phyloP scores from a whole-genome alignment of 2,797 vertebrate species.

The Gymnothorax javanicus region DNA sequence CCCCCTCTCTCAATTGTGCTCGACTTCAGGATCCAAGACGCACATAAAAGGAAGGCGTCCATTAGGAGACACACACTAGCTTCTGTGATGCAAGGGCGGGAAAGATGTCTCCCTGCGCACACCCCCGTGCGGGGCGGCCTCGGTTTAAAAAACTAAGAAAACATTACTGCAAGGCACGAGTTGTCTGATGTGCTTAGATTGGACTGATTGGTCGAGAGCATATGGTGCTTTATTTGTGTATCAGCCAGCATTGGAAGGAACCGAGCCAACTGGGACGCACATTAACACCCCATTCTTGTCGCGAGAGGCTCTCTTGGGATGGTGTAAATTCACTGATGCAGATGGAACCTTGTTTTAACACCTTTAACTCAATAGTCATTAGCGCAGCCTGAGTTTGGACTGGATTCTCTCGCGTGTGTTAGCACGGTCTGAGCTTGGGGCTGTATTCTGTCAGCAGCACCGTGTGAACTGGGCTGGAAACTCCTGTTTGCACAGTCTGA shows the following conservation, averaged over 20 bases:
- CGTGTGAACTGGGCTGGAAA: not conserved
- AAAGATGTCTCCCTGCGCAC: not conserved
- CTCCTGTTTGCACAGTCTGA: not conserved
- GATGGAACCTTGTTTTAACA: constrained; percentile 44
- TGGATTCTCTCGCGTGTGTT: not conserved
- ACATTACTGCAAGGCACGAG: constrained; percentile 21
- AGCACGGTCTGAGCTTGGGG: not conserved
- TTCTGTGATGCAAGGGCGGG: not conserved
- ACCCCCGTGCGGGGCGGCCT: constrained; percentile 29
- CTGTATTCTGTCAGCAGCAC: not conserved
- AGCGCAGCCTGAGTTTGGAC: constrained; percentile 2
- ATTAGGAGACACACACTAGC: not conserved
- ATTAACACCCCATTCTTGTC: constrained; percentile 52
- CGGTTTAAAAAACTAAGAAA: constrained; percentile 38
- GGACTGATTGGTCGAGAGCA: constrained; percentile 39
- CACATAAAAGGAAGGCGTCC: constrained; percentile 49
- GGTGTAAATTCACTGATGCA: constrained; percentile 44
- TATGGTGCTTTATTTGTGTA: constrained; percentile 54
- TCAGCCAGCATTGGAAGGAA: constrained; percentile 47
- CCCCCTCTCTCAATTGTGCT: constrained; percentile 49
- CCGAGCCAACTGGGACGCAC: constrained; percentile 35
- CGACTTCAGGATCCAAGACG: constrained; percentile 51
- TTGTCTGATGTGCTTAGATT: constrained; percentile 51
- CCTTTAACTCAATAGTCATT: constrained; percentile 47
- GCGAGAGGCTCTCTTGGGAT: constrained; percentile 44